Evolutionary conservation across 2,888 invertebrate species (phyloP), one percentile per base, ranked within the genome.

Genomic region (Stenodera caucasica): DNA sequence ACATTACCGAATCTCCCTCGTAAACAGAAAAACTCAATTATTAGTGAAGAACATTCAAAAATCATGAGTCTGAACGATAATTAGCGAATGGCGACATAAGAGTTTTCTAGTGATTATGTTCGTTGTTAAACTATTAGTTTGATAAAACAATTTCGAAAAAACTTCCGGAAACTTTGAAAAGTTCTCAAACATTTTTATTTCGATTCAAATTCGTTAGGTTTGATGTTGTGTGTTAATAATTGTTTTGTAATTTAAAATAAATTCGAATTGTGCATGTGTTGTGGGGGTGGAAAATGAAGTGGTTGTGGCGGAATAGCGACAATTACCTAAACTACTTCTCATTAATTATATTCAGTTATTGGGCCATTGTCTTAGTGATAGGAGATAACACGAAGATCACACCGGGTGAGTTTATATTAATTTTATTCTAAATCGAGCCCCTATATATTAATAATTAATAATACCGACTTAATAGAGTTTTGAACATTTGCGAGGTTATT

Each of bases 241-340:
- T 40, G 26, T 26, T 3, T 7, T 26, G 26, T 26, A 5, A 26
- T n/a, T n/a, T n/a, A n/a, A n/a, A n/a, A n/a, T n/a, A n/a, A n/a
- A n/a, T n/a, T n/a, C 40, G 58, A 57, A 57, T 62, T 60, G 65
- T 63, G 67, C 60, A 61, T 67, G 67, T 67, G 69, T 64, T 63
- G 59, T 64, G 60, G 56, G 62, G 67, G 70, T 68, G 65, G 67
- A 72, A 70, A 68, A 75, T 75, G 77, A 72, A 66, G 74, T 73
- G 75, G 68, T 67, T 70, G 64, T 69, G 73, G 70, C 72, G 68
- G 63, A 70, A 69, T 71, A 72, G 74, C 70, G 64, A 50, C 56
- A 61, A 63, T 52, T 63, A 66, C 60, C 67, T 71, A 65, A 71
- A 72, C 65, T 69, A 71, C 66, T 63, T 74, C 50, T 64, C 70